Evolutionary conservation across 23 tunicate genomes (phyloP).

Genomic region (Ascidia mentula): DNA sequence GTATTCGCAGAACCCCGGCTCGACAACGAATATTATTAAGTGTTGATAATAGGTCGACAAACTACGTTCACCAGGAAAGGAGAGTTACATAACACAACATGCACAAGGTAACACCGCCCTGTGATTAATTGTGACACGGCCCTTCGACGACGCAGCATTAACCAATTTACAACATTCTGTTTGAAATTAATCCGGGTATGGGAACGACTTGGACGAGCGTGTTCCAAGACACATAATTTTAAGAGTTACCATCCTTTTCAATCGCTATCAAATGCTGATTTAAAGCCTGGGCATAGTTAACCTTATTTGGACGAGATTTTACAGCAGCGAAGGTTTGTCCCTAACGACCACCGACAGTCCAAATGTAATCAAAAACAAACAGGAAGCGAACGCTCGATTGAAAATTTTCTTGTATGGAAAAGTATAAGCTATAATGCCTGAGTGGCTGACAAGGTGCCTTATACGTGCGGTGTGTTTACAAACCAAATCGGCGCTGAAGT

Average conservation of each 20-base stretch:
- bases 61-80: background rate
- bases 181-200: background rate
- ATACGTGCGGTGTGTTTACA: background rate
- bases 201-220: background rate
- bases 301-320: no score
- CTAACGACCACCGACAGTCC: no score
- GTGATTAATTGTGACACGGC: slow-evolving; percentile 1
- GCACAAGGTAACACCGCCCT: background rate
- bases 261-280: no score
- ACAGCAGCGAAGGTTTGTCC: no score
- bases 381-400: no score
- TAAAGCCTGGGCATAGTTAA: no score
- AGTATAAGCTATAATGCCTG: no score
- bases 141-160: background rate
- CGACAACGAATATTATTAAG: background rate
- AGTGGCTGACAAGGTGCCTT: no score
- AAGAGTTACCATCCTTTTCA: no score
- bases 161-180: background rate
- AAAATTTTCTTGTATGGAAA: no score
- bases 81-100: background rate
- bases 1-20: background rate
- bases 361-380: no score
- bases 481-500: background rate
- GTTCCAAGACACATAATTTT: no score
- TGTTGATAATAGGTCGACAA: background rate